These are phyloP conservation scores for Caenorhabditis afra DNA, from an alignment of 2,888 invertebrate genomes.

Conservation along the genomic window DNA sequence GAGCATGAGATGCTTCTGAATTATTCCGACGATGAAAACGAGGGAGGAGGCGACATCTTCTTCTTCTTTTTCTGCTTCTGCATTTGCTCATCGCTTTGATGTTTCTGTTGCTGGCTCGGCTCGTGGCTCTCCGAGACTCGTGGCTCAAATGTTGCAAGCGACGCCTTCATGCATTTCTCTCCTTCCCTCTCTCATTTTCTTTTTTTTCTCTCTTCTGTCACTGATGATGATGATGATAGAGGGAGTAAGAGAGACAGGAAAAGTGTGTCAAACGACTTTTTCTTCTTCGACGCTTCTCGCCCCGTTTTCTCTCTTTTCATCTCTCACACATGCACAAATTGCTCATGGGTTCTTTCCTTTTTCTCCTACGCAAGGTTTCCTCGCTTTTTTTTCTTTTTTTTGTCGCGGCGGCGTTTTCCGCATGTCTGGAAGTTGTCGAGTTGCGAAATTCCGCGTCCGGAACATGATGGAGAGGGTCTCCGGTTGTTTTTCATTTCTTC, in stretches of 20 bases:
- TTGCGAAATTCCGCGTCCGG: background rate
- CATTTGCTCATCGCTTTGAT: background rate
- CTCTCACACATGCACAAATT: conserved; percentile 36
- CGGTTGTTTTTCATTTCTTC: conserved; percentile 29
- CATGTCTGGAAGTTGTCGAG: conserved; percentile 3
- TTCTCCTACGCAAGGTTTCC: background rate
- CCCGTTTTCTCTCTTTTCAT: conserved; percentile 20
- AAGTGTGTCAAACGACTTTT: conserved; percentile 44
- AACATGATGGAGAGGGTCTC: conserved; percentile 5
- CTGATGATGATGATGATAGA: conserved; percentile 39
- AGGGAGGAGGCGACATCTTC: conserved; percentile 2
- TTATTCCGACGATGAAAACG: conserved; percentile 22
- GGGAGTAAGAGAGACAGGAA: conserved; percentile 13
- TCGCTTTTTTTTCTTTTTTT: conserved; percentile 7
- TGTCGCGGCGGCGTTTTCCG: background rate
- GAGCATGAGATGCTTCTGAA: conserved; percentile 11
- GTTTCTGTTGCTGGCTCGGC: conserved; percentile 1
- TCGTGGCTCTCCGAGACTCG: too few relatives aligned
- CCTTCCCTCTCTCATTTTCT: conserved; percentile 2
- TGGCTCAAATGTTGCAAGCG: conserved; percentile 11
- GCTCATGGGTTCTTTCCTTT: conserved; percentile 33
- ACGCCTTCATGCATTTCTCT: conserved; percentile 11
- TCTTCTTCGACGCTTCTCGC: conserved; percentile 12
- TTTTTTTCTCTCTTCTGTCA: conserved; percentile 25
- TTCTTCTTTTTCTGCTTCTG: background rate